Conservation (phyloP, 1,140 invertebrate genomes). For the Drosophila pandora region DNA sequence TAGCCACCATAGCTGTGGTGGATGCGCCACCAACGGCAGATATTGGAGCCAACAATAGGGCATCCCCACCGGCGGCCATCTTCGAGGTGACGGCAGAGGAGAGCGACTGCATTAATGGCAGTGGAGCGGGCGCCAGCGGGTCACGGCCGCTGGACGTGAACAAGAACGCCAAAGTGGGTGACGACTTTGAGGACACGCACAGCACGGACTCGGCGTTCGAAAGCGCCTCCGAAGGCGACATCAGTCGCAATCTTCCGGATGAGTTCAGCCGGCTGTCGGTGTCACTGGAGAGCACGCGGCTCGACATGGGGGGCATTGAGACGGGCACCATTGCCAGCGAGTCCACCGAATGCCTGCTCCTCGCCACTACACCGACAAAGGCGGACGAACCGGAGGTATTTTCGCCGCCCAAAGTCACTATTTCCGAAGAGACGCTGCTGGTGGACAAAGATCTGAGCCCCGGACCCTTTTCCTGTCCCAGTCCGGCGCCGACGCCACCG, state of each 20-base stretch:
- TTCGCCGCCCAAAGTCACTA: slow-evolving; percentile 65
- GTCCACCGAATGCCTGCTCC: slow-evolving; percentile 74
- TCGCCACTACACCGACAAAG: slow-evolving; percentile 31
- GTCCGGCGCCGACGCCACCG: slow-evolving; percentile 71
- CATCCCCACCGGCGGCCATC: slow-evolving; percentile 36
- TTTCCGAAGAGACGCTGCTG: slow-evolving; percentile 62
- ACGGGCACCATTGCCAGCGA: slow-evolving; percentile 81
- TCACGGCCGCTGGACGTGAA: slow-evolving; percentile 73
- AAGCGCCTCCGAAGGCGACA: slow-evolving; percentile 79
- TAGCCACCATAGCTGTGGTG: slow-evolving; percentile 10
- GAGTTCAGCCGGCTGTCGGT: slow-evolving; percentile 76
- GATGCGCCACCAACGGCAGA: slow-evolving; percentile 1
- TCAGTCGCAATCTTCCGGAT: slow-evolving; percentile 78
- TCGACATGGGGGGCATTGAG: slow-evolving; percentile 73
- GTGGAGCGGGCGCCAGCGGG: slow-evolving; percentile 27
- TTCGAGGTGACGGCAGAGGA: slow-evolving; percentile 77
- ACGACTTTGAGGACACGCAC: slow-evolving; percentile 80
- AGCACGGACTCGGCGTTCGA: slow-evolving; percentile 83
- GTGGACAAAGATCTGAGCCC: slow-evolving; percentile 47
- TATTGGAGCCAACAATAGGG: slow-evolving; percentile 7
- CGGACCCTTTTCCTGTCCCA: slow-evolving; percentile 49
- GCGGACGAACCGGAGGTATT: slow-evolving; percentile 28
- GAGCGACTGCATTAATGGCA: slow-evolving; percentile 69
- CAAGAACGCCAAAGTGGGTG: slow-evolving; percentile 63
- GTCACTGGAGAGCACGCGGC: slow-evolving; percentile 73